phyloP scores from a whole-genome alignment of 2,888 invertebrate species.

The Salticus scenicus region DNA sequence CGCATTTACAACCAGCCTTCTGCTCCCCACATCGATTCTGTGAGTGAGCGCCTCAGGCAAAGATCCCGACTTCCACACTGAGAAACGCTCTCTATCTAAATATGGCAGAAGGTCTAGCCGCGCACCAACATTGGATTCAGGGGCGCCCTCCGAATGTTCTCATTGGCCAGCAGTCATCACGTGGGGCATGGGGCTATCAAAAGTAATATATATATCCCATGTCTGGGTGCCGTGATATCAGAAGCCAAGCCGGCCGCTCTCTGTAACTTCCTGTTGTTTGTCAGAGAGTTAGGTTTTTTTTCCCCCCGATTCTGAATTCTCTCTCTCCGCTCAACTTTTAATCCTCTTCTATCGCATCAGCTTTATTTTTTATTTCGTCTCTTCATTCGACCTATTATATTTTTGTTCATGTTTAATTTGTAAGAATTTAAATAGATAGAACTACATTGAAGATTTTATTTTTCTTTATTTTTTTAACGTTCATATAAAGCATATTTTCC shows the following conservation, averaged over 20 bases:
- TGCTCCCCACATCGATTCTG: constrained; percentile 40
- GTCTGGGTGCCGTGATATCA: constrained; percentile 53
- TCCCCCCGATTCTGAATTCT: not conserved
- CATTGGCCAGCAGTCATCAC: constrained; percentile 49
- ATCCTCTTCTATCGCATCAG: not conserved
- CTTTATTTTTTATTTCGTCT: not conserved
- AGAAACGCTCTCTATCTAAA: constrained; percentile 48
- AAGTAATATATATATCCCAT: constrained; percentile 54
- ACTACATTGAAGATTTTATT: no score
- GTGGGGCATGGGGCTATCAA: constrained; percentile 52
- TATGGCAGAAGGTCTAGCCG: constrained; percentile 36
- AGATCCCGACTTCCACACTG: constrained; percentile 37
- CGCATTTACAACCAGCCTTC: not conserved
- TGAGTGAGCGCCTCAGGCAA: constrained; percentile 32
- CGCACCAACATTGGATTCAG: constrained; percentile 36
- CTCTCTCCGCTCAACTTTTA: not conserved
- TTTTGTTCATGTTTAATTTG: no score
- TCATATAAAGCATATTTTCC: no score
- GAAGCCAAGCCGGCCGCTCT: constrained; percentile 40
- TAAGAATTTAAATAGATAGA: no score
- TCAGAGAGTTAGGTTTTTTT: constrained; percentile 20
- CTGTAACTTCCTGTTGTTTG: constrained; percentile 63
- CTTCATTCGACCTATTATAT: no score
- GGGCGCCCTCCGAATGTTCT: constrained; percentile 39
- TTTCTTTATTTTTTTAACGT: no score